Evolutionary conservation across 2,888 invertebrate genomes (phyloP).

Genomic region (Lochmaea crataegi): DNA sequence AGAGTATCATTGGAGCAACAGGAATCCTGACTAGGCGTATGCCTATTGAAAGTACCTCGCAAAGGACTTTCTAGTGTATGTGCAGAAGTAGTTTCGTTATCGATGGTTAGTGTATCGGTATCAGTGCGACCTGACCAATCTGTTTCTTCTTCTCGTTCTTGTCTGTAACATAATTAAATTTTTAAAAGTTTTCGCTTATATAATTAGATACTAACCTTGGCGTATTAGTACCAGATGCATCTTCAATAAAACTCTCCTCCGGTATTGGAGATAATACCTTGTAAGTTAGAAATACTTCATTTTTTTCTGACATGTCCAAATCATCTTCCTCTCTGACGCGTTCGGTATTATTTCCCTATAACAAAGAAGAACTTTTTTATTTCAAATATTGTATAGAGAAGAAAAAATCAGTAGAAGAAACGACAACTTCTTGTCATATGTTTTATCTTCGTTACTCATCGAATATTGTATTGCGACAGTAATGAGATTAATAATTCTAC

Average conservation of each 20-base stretch:
- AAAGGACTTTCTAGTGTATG: constrained; percentile 66
- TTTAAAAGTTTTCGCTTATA: background rate
- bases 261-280: constrained; percentile 73
- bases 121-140: constrained; percentile 61
- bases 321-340: constrained; percentile 62
- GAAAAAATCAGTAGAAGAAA: background rate
- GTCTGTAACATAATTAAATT: constrained; percentile 29
- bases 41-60: constrained; percentile 54
- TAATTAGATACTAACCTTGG: constrained; percentile 49
- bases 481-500: no score
- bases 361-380: constrained; percentile 2
- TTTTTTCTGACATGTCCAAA: constrained; percentile 60
- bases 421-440: background rate
- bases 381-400: no score
- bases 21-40: constrained; percentile 73
- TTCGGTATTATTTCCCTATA: constrained; percentile 56
- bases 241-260: constrained; percentile 65
- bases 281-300: constrained; percentile 66
- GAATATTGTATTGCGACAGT: no score
- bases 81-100: constrained; percentile 68
- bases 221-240: constrained; percentile 51
- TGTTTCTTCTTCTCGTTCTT: constrained; percentile 53
- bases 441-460: no score
- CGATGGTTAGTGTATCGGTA: constrained; percentile 60
- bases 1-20: constrained; percentile 75